Evolutionary conservation across 2,113 vertebrate species (phyloP).

Genomic region (Rhodinocichla rosea): DNA sequence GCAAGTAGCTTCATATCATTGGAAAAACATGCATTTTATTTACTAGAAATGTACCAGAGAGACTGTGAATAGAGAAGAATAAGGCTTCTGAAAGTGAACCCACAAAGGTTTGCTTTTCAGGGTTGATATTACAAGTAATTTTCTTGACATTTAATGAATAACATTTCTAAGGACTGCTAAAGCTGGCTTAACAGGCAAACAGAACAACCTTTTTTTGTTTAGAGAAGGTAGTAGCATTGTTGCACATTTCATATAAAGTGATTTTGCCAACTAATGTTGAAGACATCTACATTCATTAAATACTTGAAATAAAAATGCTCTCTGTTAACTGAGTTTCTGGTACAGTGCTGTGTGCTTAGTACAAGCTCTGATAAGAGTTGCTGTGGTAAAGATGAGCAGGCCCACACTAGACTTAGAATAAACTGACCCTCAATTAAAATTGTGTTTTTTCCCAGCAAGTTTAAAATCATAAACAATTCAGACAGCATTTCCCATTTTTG

Average conservation of each 20-base stretch:
- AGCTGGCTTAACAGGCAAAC: conserved; percentile 20
- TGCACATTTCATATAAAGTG: conserved; percentile 15
- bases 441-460: not conserved
- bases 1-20: not conserved
- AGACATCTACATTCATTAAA: conserved; percentile 48
- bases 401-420: not conserved
- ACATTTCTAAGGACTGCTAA: conserved; percentile 50
- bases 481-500: not conserved
- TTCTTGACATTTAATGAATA: conserved; percentile 63
- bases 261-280: conserved; percentile 20
- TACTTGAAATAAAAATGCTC: conserved; percentile 16
- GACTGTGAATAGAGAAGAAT: not conserved
- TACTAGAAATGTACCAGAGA: conserved; percentile 42
- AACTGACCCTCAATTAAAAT: conserved; percentile 26
- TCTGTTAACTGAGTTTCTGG: conserved; percentile 1
- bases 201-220: conserved; percentile 26
- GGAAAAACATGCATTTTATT: conserved; percentile 3
- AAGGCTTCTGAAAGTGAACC: conserved; percentile 37
- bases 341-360: not conserved
- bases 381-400: conserved; percentile 2
- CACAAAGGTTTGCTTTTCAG: conserved; percentile 49
- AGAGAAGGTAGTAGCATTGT: conserved; percentile 23
- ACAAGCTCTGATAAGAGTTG: conserved; percentile 3
- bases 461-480: not conserved
- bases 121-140: conserved; percentile 60